phyloP scores from a whole-genome alignment of 1,140 invertebrate species.

The Plutomurus gul region DNA sequence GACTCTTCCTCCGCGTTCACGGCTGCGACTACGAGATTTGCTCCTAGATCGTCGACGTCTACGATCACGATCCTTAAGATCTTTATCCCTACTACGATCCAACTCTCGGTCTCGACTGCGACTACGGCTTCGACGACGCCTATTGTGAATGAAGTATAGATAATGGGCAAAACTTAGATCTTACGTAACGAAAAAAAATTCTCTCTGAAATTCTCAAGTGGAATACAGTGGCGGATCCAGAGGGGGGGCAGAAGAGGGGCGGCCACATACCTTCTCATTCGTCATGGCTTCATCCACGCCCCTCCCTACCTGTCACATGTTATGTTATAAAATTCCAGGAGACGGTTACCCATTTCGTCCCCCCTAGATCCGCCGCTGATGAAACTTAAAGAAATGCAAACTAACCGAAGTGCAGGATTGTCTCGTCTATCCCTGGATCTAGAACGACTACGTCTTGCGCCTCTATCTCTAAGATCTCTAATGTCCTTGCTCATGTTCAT shows the following conservation, averaged over 20 bases:
- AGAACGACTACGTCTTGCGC: slow-evolving; percentile 48
- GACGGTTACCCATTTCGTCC: too few relatives aligned
- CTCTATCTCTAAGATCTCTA: slow-evolving; percentile 42
- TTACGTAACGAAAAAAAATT: too few relatives aligned
- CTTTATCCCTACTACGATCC: slow-evolving; percentile 45
- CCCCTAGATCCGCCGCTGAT: too few relatives aligned
- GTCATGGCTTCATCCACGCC: too few relatives aligned
- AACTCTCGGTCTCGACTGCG: slow-evolving; percentile 26
- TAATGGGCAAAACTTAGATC: not conserved
- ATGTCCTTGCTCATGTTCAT: not conserved
- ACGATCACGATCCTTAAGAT: slow-evolving; percentile 28
- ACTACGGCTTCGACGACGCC: slow-evolving; percentile 18
- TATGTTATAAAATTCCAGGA: too few relatives aligned
- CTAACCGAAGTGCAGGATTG: not conserved
- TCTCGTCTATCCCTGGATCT: slow-evolving; percentile 36
- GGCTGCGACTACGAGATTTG: slow-evolving; percentile 46
- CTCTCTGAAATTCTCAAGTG: too few relatives aligned
- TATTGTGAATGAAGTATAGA: slow-evolving; percentile 3
- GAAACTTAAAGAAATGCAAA: too few relatives aligned
- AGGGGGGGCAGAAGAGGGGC: too few relatives aligned
- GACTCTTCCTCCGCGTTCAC: slow-evolving; percentile 23
- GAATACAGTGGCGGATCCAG: too few relatives aligned
- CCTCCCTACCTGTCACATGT: too few relatives aligned
- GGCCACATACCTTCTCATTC: too few relatives aligned
- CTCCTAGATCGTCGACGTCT: slow-evolving; percentile 23